phyloP scores from a whole-genome alignment of 2,797 vertebrate species.

The Amphiprion clarkii region DNA sequence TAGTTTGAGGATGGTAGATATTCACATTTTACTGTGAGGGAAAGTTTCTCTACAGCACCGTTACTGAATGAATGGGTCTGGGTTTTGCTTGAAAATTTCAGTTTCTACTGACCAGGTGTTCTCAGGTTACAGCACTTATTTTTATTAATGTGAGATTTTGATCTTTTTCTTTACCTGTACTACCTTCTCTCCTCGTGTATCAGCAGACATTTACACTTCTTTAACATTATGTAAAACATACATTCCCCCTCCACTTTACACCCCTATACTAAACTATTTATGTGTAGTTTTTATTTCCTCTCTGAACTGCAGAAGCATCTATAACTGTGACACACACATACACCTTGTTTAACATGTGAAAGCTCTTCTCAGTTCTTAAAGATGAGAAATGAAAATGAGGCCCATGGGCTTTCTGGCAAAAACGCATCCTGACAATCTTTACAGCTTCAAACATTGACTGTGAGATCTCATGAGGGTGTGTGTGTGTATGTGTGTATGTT shows the following conservation, averaged over 20 bases:
- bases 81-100: too few species aligned
- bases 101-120: too few species aligned
- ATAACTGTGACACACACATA: slow-evolving; percentile 34
- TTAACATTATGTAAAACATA: slow-evolving; percentile 21
- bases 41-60: too few species aligned
- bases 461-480: slow-evolving; percentile 44
- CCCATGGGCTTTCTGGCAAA: slow-evolving; percentile 69
- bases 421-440: slow-evolving; percentile 65
- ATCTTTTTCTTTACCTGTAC: too few species aligned
- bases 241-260: neutral
- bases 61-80: too few species aligned
- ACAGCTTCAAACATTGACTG: slow-evolving; percentile 65
- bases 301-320: slow-evolving; percentile 25
- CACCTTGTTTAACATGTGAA: slow-evolving; percentile 64
- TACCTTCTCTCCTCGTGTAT: too few species aligned
- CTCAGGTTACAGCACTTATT: too few species aligned
- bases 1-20: too few species aligned
- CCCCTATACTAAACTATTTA: neutral
- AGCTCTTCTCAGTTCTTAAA: slow-evolving; percentile 54
- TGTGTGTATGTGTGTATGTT: slow-evolving; percentile 15
- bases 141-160: too few species aligned
- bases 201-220: neutral
- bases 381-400: slow-evolving; percentile 67
- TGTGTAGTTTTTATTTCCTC: slow-evolving; percentile 2
- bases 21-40: too few species aligned